Evolutionary conservation across 2,888 invertebrate species (phyloP), one percentile per base, ranked within the genome.

Genomic region (Rhagophthalmus giganteus): DNA sequence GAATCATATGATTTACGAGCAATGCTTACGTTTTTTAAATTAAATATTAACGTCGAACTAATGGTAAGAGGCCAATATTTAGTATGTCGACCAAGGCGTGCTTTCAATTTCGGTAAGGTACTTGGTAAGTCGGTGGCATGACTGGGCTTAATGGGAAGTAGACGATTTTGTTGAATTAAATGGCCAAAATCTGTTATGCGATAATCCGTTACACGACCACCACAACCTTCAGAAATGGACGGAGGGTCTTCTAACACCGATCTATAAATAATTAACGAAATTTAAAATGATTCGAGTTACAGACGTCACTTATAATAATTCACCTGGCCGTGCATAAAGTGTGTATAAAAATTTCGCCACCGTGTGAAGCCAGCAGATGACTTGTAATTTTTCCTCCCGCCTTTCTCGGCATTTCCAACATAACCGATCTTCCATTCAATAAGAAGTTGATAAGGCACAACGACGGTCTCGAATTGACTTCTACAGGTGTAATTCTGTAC

Each of bases 371-470:
- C 38, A 98, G 71, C 68, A 97, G 84, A 75, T 97, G 97, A 1
- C 94, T 94, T 14, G 94, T 90, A 0, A 92, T 87, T 71, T 94
- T 89, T 0, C 90, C 88, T 1, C 90, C 90, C 8, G 85, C 81
- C 76, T 91, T 92, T 57, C 85, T 79, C 0, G 87, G 91, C 81
- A 94, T 90, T 77, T 97, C 96, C 35, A 97, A 76, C 79, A 93
- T 86, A 8, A 94, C 93, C 0, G 90, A 90, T n/a, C 93, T 80
- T 6, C 97, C 97, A 67, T 91, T 93, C 1, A 97, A 80, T n/a
- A 99, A 78, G 75, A 99, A 99, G 76, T 96, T 96, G 33, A 97
- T 98, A 39, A 99, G 80, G 72, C 98, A 99, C 0, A 96, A 92
- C 0, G 97, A 96, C 0, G 98, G 98, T 0, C 98, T 82, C 11